A percentile compares a stretch with the other conserved stretches of the same genome.
Evolutionary conservation across 2,888 invertebrate genomes (phyloP).

Genomic region (Conistra vaccinii): DNA sequence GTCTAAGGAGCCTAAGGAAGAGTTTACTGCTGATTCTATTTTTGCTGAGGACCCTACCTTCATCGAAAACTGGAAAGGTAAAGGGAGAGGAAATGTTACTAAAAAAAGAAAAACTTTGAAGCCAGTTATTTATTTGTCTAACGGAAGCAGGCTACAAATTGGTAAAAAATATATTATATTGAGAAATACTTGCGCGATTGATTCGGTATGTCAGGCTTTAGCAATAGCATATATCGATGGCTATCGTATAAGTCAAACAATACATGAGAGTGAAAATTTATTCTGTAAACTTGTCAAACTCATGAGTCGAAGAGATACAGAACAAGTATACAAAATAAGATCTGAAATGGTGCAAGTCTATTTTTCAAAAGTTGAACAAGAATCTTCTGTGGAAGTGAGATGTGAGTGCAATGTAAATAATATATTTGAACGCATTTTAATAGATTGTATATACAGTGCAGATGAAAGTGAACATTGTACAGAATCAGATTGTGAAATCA

Average conservation of each 20-base stretch:
- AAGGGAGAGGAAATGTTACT: conserved; percentile 41
- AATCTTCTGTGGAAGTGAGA: conserved; percentile 26
- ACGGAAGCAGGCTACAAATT: conserved; percentile 45
- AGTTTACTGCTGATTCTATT: conserved; percentile 46
- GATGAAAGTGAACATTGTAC: conserved; percentile 28
- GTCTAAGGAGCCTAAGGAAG: conserved; percentile 29
- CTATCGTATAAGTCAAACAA: conserved; percentile 44
- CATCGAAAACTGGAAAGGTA: conserved; percentile 41
- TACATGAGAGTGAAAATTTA: conserved; percentile 42
- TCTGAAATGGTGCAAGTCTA: no score
- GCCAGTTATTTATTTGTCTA: conserved; percentile 43
- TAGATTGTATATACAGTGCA: conserved; percentile 52
- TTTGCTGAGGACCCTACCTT: conserved; percentile 39
- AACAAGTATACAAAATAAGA: conserved; percentile 40
- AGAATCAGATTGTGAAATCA: no score
- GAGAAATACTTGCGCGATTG: conserved; percentile 36
- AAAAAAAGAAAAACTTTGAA: conserved; percentile 43
- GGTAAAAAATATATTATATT: conserved; percentile 37
- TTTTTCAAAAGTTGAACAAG: conserved; percentile 36
- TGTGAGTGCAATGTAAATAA: conserved; percentile 26
- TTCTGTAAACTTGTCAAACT: conserved; percentile 41
- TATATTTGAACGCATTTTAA: conserved; percentile 54
- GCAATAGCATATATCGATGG: conserved; percentile 42
- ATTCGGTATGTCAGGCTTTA: conserved; percentile 46
- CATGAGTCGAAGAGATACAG: conserved; percentile 36